Conservation (phyloP, 2,888 invertebrate species). For the Conchocele bisecta region DNA sequence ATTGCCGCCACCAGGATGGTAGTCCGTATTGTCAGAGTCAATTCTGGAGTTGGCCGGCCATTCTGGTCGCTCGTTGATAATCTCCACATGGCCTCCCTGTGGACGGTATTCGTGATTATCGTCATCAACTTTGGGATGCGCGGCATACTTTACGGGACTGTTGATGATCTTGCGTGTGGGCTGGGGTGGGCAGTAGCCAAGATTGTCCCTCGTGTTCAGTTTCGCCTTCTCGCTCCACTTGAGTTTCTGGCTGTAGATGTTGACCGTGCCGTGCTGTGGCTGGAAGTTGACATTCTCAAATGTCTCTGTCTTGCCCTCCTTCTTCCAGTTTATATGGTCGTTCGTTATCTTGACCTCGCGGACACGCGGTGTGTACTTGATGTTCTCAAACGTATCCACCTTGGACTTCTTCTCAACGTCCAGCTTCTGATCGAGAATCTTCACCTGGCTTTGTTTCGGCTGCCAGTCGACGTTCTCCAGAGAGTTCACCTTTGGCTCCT, state of each 20-base stretch:
- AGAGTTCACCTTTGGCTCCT: slow-evolving; percentile 63
- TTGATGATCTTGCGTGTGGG: slow-evolving; percentile 51
- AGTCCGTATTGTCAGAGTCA: slow-evolving; percentile 69
- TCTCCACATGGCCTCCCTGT: slow-evolving; percentile 82
- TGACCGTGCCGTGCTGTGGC: slow-evolving; percentile 60
- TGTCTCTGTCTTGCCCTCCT: slow-evolving; percentile 96
- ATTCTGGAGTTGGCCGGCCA: slow-evolving; percentile 64
- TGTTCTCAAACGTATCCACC: slow-evolving; percentile 62
- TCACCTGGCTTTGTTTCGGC: slow-evolving; percentile 60
- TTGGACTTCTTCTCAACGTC: slow-evolving; percentile 58
- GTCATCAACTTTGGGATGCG: slow-evolving; percentile 64
- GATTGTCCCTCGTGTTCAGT: slow-evolving; percentile 56
- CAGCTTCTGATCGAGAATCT: slow-evolving; percentile 45
- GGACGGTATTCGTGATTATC: slow-evolving; percentile 87
- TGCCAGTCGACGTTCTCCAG: slow-evolving; percentile 63
- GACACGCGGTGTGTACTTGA: slow-evolving; percentile 49
- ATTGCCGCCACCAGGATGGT: slow-evolving; percentile 69
- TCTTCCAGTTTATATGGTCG: slow-evolving; percentile 81
- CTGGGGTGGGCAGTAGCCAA: slow-evolving; percentile 44
- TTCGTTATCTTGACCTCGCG: slow-evolving; percentile 56
- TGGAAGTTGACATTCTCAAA: slow-evolving; percentile 88
- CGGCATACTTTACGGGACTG: slow-evolving; percentile 54
- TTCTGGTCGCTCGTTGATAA: slow-evolving; percentile 49
- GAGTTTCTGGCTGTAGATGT: slow-evolving; percentile 53
- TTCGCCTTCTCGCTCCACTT: slow-evolving; percentile 68